Percentiles rank a stretch among this genome's conserved stretches.
Evolutionary conservation across 2,113 vertebrate genomes (phyloP).

Genomic region (Myotis lucifugus): DNA sequence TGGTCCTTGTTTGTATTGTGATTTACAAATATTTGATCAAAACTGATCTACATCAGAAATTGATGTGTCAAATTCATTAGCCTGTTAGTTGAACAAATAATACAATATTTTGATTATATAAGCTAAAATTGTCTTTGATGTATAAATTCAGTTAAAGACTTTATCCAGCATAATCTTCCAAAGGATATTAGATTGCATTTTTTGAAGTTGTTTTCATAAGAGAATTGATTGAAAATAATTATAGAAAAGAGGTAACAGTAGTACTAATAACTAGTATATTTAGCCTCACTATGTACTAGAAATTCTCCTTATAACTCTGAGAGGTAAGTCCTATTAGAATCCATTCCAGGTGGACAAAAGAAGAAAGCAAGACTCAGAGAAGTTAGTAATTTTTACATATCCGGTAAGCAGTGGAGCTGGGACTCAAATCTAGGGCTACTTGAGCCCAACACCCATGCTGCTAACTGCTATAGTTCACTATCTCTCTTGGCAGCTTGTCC

Average conservation of each 20-base stretch:
- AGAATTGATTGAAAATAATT: conserved; percentile 15
- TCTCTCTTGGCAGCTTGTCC: background rate
- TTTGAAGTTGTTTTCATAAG: conserved; percentile 1
- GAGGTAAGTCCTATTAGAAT: background rate
- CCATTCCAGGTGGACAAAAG: background rate
- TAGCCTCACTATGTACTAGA: background rate
- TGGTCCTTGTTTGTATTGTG: background rate
- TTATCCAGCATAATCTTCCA: conserved; percentile 6
- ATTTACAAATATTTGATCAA: background rate
- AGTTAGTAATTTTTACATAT: background rate
- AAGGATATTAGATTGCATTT: background rate
- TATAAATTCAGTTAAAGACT: conserved; percentile 9
- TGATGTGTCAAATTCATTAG: background rate
- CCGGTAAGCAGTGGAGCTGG: background rate
- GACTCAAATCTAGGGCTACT: background rate
- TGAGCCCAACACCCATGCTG: background rate
- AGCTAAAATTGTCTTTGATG: conserved; percentile 13
- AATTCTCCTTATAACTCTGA: conserved; percentile 5
- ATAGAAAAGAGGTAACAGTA: background rate
- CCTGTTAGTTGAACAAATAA: background rate
- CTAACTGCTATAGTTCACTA: background rate
- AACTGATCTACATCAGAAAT: background rate
- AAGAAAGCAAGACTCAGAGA: background rate
- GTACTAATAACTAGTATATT: background rate
- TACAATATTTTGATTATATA: conserved; percentile 19